A percentile compares a stretch with the other conserved stretches of the same genome.
These are phyloP conservation scores for Actinostola sp. DNA, from an alignment of 92 coral and sea anemone genomes.

Conservation along the genomic window DNA sequence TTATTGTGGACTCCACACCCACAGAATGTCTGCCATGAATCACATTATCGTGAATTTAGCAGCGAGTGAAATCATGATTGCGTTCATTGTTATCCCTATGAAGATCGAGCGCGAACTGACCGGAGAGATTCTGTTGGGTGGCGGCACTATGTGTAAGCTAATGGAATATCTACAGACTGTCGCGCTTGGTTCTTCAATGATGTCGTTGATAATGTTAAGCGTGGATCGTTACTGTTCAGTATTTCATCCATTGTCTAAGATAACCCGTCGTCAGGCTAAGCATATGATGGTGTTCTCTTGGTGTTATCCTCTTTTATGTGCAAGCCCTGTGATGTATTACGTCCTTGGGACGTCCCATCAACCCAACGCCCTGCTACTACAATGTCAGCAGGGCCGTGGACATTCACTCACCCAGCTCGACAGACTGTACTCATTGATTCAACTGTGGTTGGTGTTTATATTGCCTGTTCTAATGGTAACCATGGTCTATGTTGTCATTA, in stretches of 20 bases:
- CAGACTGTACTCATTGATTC: constrained; percentile 77
- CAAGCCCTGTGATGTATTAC: constrained; percentile 90
- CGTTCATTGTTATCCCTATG: constrained; percentile 76
- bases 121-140: constrained; percentile 66
- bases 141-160: constrained; percentile 76
- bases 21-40: constrained; percentile 95
- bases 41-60: constrained; percentile 91
- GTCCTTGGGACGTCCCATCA: constrained; percentile 84
- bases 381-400: constrained; percentile 49
- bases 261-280: constrained; percentile 91
- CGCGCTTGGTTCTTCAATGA: constrained; percentile 80
- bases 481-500: constrained; percentile 68
- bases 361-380: constrained; percentile 67
- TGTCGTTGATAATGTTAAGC: constrained; percentile 82
- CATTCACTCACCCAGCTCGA: constrained; percentile 65
- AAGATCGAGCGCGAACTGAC: constrained; percentile 77
- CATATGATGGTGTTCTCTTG: constrained; percentile 95
- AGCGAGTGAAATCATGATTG: constrained; percentile 82
- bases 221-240: constrained; percentile 87
- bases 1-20: constrained; percentile 91
- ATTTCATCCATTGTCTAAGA: constrained; percentile 82
- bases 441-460: constrained; percentile 77
- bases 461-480: constrained; percentile 76
- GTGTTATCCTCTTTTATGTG: constrained; percentile 87
- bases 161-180: constrained; percentile 90